Evolutionary conservation across 2,888 invertebrate species (phyloP).

Genomic region (Pyrochroa serraticornis): DNA sequence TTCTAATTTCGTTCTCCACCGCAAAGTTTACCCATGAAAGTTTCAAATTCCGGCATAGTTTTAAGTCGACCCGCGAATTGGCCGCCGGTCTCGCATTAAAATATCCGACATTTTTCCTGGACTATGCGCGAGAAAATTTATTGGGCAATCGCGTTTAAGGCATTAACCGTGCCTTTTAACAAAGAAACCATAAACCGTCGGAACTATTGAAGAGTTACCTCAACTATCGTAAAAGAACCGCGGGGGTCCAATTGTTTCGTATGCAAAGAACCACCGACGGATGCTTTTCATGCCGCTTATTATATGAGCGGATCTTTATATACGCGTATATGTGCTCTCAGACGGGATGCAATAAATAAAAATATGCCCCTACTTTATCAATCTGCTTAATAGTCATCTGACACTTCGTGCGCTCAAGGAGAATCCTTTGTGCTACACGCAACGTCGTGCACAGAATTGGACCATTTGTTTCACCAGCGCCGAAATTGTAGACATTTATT

Average conservation of each 20-base stretch:
- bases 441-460: background rate
- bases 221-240: slow-evolving; percentile 44
- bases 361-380: slow-evolving; percentile 33
- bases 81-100: slow-evolving; percentile 10
- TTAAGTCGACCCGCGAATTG: too few species aligned
- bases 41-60: too few species aligned
- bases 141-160: slow-evolving; percentile 44
- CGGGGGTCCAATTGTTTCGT: slow-evolving; percentile 49
- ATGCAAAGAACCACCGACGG: slow-evolving; percentile 49
- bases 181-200: slow-evolving; percentile 46
- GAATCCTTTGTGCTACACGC: slow-evolving; percentile 12
- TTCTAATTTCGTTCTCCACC: too few species aligned
- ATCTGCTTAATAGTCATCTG: slow-evolving; percentile 32
- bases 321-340: slow-evolving; percentile 10
- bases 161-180: slow-evolving; percentile 42
- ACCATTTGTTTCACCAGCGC: slow-evolving; percentile 11
- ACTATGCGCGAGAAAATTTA: slow-evolving; percentile 37
- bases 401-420: slow-evolving; percentile 25
- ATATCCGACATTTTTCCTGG: slow-evolving; percentile 33
- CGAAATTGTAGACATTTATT: background rate
- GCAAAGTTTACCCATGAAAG: too few species aligned
- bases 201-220: slow-evolving; percentile 45
- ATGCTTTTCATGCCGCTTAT: slow-evolving; percentile 32
- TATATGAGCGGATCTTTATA: slow-evolving; percentile 26
- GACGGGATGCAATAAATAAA: slow-evolving; percentile 29